Evolutionary conservation across 2,888 invertebrate genomes (phyloP), one percentile per base, ranked within the genome.

Genomic region (Oxytorus armatus): DNA sequence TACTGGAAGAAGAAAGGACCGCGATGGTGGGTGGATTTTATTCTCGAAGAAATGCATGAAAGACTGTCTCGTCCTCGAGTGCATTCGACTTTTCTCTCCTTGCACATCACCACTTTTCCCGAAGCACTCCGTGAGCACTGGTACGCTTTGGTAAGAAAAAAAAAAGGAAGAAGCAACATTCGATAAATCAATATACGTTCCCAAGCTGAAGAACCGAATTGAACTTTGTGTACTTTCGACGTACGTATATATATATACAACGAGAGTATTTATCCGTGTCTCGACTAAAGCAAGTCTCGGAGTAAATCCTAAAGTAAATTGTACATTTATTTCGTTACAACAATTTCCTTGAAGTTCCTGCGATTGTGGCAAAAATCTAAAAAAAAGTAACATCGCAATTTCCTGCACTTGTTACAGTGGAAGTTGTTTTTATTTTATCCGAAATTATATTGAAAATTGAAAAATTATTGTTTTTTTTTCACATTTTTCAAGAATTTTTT

Each of bases 121-220:
- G 3, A n/a, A 25, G n/a, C 29, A 51, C 61, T 29, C 51, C 8
- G 16, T n/a, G 10, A 51, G 5, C 44, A 14, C 25, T 18, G n/a
- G 25, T 14, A 25, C 16, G 39, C 44, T 23, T 59, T 18, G 23
- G 39, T 39, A 11, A 23, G 42, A 18, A 65, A 65, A 29, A 29
- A 51, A 42, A 57, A n/a, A 42, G 3, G 25, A 44, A 1, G 25
- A 29, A 16, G 10, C 25, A 47, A 33, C 21, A 47, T 57, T 57
- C 47, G 47, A 57, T 70, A 70, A 70, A 70, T 57, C n/a, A 33
- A 57, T 25, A 70, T 23, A 59, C 59, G 42, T 70, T 59, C 47
- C 36, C n/a, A 21, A 44, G 63, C 44, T 11, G 36, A 70, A 47
- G 21, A n/a, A 61, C 42, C 44, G 44, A 44, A 3, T 8, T 10